Evolutionary conservation across 2,797 vertebrate genomes (phyloP).

Genomic region (Hippopotamyrus pictus): DNA sequence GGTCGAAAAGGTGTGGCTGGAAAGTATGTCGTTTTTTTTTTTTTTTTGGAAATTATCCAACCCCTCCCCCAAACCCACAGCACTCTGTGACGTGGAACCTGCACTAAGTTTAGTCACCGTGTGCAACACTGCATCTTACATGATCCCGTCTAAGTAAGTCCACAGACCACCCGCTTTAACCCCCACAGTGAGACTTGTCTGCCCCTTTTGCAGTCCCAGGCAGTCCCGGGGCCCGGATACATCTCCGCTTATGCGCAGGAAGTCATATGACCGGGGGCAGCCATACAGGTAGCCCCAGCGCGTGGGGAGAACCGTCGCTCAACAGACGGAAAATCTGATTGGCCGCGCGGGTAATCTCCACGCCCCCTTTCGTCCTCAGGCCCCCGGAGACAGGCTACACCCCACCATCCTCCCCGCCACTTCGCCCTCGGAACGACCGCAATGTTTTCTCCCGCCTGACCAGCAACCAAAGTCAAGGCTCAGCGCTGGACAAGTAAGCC

Average conservation of each 20-base stretch:
- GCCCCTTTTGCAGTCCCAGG: conserved; percentile 68
- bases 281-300: conserved; percentile 69
- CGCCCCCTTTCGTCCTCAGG: conserved; percentile 43
- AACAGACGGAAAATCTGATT: not conserved
- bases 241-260: conserved; percentile 82
- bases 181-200: conserved; percentile 20
- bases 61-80: not conserved
- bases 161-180: not conserved
- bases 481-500: conserved; percentile 94
- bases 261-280: conserved; percentile 85
- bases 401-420: conserved; percentile 88
- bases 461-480: conserved; percentile 89
- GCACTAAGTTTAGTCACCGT: not conserved
- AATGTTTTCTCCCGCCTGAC: conserved; percentile 96
- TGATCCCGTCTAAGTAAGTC: not conserved
- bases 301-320: not conserved
- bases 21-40: not conserved
- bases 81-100: not conserved
- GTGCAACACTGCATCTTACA: not conserved
- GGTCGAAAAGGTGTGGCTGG: not conserved
- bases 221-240: conserved; percentile 85
- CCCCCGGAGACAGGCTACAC: conserved; percentile 80
- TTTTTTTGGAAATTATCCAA: not conserved
- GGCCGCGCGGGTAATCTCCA: not conserved
- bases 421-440: conserved; percentile 85